Evolutionary conservation across 23 tunicate genomes (phyloP), one percentile per base, ranked within the genome.

Genomic region (Phallusia fumigata): DNA sequence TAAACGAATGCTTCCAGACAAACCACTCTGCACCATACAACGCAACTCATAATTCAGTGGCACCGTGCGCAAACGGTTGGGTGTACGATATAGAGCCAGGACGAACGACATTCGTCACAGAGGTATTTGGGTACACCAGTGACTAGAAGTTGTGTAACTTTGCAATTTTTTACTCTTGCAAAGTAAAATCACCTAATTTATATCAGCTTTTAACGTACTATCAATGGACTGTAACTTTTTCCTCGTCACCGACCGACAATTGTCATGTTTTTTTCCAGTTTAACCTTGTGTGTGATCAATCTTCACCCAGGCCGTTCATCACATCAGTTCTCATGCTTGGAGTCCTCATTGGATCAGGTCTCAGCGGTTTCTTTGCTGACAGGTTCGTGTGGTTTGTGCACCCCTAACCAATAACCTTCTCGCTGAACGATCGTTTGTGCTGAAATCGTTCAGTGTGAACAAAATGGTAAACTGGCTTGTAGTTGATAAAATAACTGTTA

Each of bases 341-440:
- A 30, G 81, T 84, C 33, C 30, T 84, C 3, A 18, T 47, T 52
- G 88, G 88, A 53, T 53, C 82, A n/a, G 36, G 31, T 16, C 32
- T 84, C 19, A 76, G 88, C 24, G 88, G 88, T 24, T 15, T 84
- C 50, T 32, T 84, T 21, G 53, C 88, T 26, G 88, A 84, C 88
- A 84, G 82, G 88, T 77, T 30, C 31, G 33, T 58, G 16, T 16
- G 1, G 26, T 58, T 58, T 58, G 69, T 5, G 10, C 47, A 40
- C n/a, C n/a, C n/a, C n/a, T n/a, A n/a, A n/a, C n/a, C n/a, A n/a
- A n/a, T n/a, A n/a, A n/a, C n/a, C n/a, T n/a, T n/a, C n/a, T n/a
- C n/a, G n/a, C n/a, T n/a, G n/a, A n/a, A n/a, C n/a, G n/a, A n/a
- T n/a, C n/a, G n/a, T n/a, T n/a, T n/a, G n/a, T n/a, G n/a, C n/a